A percentile compares a stretch with the other conserved stretches of the same genome.
These are phyloP conservation scores for Sylvilagus bachmani DNA, from an alignment of 2,113 vertebrate species.

Conservation along the genomic window DNA sequence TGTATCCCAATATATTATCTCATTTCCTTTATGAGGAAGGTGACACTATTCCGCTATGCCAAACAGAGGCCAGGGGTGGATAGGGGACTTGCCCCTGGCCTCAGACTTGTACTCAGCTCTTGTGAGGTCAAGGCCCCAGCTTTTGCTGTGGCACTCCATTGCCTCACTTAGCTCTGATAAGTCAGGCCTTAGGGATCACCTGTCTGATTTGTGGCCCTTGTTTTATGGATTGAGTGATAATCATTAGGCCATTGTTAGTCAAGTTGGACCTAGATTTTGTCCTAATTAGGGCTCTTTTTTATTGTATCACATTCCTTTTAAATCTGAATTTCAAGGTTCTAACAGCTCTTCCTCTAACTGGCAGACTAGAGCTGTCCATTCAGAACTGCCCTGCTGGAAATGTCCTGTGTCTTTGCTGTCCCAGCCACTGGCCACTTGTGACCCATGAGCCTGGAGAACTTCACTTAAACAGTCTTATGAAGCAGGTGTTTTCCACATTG, in stretches of 20 bases:
- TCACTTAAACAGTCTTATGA: not conserved
- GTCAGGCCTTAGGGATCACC: not conserved
- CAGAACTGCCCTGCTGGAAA: not conserved
- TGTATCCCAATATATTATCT: not conserved
- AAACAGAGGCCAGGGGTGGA: not conserved
- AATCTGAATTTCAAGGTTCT: not conserved
- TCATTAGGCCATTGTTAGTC: not conserved
- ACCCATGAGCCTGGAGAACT: not conserved
- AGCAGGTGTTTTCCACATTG: not conserved
- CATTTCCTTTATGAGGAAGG: not conserved
- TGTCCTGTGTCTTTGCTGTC: not conserved
- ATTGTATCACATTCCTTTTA: not conserved
- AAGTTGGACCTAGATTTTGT: conserved; percentile 15
- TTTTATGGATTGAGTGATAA: not conserved
- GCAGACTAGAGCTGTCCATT: not conserved
- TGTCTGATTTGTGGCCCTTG: not conserved
- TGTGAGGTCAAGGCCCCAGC: not conserved
- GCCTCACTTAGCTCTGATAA: not conserved
- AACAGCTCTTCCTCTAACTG: not conserved
- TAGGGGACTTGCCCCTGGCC: not conserved
- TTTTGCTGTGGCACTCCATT: rapidly evolving
- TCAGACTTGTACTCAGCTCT: not conserved
- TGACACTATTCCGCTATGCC: not conserved
- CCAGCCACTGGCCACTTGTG: not conserved
- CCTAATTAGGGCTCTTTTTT: conserved; percentile 12